phyloP scores from a whole-genome alignment of 1,140 invertebrate genomes.

The Drosophila chauvacae region DNA sequence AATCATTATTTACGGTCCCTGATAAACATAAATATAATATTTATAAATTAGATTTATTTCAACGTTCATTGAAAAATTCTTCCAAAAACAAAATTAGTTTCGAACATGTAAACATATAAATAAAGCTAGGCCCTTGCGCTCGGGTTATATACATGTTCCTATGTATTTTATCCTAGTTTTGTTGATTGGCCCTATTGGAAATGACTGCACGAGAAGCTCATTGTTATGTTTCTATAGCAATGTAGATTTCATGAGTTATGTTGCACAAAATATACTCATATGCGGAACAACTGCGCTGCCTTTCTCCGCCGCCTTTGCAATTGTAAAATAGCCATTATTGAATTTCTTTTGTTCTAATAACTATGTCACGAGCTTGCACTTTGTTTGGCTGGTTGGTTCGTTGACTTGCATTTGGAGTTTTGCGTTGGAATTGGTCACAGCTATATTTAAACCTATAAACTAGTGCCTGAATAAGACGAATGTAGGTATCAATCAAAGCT shows the following conservation, averaged over 20 bases:
- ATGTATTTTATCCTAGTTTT: background rate
- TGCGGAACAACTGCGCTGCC: background rate
- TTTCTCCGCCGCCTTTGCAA: background rate
- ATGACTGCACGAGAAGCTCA: background rate
- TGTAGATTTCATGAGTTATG: background rate
- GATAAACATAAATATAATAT: no score
- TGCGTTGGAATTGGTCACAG: background rate
- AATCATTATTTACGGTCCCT: no score
- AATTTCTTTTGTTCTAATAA: conserved; percentile 46
- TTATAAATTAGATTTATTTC: no score
- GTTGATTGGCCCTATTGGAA: background rate
- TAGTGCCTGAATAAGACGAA: conserved; percentile 2
- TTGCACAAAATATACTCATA: conserved; percentile 35
- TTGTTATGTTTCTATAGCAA: conserved; percentile 18
- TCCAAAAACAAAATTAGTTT: no score
- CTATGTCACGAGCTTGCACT: conserved; percentile 34
- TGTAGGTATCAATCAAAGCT: conserved; percentile 5
- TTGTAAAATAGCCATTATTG: conserved; percentile 29
- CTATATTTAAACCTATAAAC: background rate
- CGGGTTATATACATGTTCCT: no score
- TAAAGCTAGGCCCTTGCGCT: no score
- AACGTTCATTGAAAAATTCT: no score
- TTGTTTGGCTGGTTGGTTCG: conserved; percentile 7
- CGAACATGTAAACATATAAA: no score
- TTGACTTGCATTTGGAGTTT: conserved; percentile 24